phyloP scores from a whole-genome alignment of 2,888 invertebrate species.

The Alcis repandata region DNA sequence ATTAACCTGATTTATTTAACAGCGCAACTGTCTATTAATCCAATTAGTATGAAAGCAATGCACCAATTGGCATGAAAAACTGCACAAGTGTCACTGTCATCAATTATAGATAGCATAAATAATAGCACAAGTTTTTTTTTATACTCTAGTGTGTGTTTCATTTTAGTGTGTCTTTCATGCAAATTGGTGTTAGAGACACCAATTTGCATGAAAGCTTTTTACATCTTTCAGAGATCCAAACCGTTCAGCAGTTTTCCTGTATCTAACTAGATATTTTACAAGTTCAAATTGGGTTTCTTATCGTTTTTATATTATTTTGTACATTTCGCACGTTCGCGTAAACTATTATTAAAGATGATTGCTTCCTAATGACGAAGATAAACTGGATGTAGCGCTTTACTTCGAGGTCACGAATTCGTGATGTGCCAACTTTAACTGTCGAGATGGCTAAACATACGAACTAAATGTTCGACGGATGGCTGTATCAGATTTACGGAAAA shows the following conservation, averaged over 20 bases:
- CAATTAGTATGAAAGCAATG: too few species aligned
- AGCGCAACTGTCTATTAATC: too few species aligned
- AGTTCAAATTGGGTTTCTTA: conserved; percentile 28
- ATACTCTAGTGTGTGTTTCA: too few species aligned
- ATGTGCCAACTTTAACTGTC: neutral
- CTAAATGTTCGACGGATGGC: neutral
- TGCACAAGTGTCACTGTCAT: too few species aligned
- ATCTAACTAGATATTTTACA: neutral
- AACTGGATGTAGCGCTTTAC: conserved; percentile 38
- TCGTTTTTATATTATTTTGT: conserved; percentile 35
- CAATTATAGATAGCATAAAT: too few species aligned
- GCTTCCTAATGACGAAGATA: conserved; percentile 49
- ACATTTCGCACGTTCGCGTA: conserved; percentile 37
- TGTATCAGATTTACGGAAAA: neutral
- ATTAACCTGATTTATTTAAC: too few species aligned
- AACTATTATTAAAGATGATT: conserved; percentile 48
- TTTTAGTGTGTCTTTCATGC: too few species aligned
- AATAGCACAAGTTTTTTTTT: too few species aligned
- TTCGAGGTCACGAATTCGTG: conserved; percentile 46
- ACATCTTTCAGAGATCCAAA: too few species aligned
- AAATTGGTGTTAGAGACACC: too few species aligned
- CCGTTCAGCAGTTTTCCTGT: neutral
- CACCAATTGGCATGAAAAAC: too few species aligned
- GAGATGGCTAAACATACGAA: neutral
- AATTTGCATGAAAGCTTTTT: too few species aligned